Conservation (phyloP, 2,888 invertebrate genomes). For the Melanotus villosus region DNA sequence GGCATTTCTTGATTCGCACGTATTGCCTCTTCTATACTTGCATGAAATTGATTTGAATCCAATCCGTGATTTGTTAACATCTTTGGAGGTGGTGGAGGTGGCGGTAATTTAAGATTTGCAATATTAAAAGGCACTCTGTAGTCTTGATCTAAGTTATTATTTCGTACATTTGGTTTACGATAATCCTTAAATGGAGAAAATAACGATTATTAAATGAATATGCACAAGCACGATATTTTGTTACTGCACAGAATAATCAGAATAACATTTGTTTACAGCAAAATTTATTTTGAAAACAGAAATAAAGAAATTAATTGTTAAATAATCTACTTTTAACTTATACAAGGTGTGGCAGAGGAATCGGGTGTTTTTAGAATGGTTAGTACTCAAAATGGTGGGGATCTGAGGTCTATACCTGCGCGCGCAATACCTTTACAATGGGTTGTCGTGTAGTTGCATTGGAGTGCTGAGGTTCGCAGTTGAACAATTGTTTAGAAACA, state of each 20-base stretch:
- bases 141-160: slow-evolving; percentile 59
- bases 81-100: slow-evolving; percentile 71
- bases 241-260: background rate
- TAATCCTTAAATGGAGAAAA: slow-evolving; percentile 50
- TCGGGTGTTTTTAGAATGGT: too few species aligned
- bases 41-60: background rate
- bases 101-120: slow-evolving; percentile 63
- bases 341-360: too few species aligned
- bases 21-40: background rate
- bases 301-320: too few species aligned
- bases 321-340: too few species aligned
- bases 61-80: slow-evolving; percentile 34
- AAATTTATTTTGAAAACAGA: too few species aligned
- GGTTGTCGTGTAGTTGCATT: too few species aligned
- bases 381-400: too few species aligned
- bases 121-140: slow-evolving; percentile 62
- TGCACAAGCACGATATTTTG: background rate
- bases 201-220: slow-evolving; percentile 7
- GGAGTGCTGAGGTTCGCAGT: too few species aligned
- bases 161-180: slow-evolving; percentile 44
- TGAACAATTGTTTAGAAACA: too few species aligned
- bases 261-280: too few species aligned
- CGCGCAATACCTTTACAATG: too few species aligned
- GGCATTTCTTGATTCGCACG: background rate
- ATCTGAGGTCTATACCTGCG: too few species aligned